Percentiles rank a stretch among this genome's conserved stretches.
Conservation (phyloP, 1,140 invertebrate species). For the Thrips palmi region DNA sequence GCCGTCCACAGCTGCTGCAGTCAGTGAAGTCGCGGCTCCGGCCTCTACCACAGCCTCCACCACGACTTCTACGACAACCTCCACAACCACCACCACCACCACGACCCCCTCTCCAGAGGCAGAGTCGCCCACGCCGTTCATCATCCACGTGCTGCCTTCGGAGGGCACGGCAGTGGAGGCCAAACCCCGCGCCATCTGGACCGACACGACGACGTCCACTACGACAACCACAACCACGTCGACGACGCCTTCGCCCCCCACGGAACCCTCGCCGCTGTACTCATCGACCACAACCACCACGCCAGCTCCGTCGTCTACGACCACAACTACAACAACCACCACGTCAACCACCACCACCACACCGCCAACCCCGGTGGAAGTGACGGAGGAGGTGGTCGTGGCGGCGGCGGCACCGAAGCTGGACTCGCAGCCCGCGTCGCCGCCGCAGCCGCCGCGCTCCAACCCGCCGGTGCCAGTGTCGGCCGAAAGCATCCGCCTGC, state of each 20-base stretch:
- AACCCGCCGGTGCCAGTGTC: no score
- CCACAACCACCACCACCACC: slow-evolving; percentile 5
- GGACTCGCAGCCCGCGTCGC: neutral
- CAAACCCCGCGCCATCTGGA: slow-evolving; percentile 1
- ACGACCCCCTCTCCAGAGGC: no score
- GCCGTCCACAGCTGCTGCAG: slow-evolving; percentile 2
- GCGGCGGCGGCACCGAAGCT: neutral
- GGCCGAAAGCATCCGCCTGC: no score
- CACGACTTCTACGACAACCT: slow-evolving; percentile 4
- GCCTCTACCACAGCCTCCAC: slow-evolving; percentile 3
- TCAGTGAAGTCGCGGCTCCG: neutral
- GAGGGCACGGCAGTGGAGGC: neutral
- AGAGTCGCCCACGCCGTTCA: no score
- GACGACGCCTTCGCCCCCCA: slow-evolving; percentile 2
- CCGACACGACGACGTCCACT: slow-evolving; percentile 1
- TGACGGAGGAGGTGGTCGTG: neutral
- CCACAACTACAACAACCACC: neutral
- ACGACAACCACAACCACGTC: slow-evolving; percentile 7
- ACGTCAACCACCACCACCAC: neutral
- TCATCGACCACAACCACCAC: slow-evolving; percentile 3
- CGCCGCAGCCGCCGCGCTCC: neutral
- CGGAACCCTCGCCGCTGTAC: neutral
- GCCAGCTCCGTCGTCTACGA: slow-evolving; percentile 5
- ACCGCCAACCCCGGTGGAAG: neutral
- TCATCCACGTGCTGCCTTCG: no score